phyloP scores from a whole-genome alignment of 2,797 vertebrate genomes.

The Takifugu ocellatus region DNA sequence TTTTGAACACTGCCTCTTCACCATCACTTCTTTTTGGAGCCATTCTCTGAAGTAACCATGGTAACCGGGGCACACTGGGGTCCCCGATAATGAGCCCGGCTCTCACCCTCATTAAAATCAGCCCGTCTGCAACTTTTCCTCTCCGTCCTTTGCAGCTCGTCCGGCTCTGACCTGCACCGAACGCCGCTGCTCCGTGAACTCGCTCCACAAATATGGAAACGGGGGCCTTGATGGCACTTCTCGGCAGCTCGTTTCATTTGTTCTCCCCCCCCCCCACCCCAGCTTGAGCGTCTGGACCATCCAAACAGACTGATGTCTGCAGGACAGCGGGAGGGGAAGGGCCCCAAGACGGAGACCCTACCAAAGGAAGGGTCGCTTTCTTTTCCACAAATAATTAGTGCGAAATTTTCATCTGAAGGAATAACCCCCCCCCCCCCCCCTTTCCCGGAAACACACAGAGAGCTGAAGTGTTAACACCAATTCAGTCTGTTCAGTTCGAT shows the following conservation, averaged over 20 bases:
- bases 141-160: slow-evolving; percentile 3
- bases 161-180: slow-evolving; percentile 12
- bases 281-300: slow-evolving; percentile 20
- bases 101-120: slow-evolving; percentile 4
- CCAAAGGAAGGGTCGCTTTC: too few relatives aligned
- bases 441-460: too few relatives aligned
- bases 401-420: too few relatives aligned
- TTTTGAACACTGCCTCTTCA: slow-evolving; percentile 9
- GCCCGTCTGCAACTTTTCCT: slow-evolving; percentile 13
- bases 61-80: neutral
- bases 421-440: too few relatives aligned
- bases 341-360: too few relatives aligned
- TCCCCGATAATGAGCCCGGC: slow-evolving; percentile 20
- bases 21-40: neutral
- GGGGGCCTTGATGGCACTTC: slow-evolving; percentile 2
- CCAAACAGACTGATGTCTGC: slow-evolving; percentile 18
- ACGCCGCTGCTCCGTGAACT: slow-evolving; percentile 14
- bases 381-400: too few relatives aligned
- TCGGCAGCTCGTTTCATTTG: too few relatives aligned
- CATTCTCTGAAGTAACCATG: neutral
- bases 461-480: too few relatives aligned
- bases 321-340: slow-evolving; percentile 4
- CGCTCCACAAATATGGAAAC: slow-evolving; percentile 1
- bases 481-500: too few relatives aligned
- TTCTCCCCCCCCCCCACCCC: slow-evolving; percentile 5